Base-by-base conservation (phyloP, 2,888 invertebrate genomes). In the Pyrrhosoma nymphula region DNA sequence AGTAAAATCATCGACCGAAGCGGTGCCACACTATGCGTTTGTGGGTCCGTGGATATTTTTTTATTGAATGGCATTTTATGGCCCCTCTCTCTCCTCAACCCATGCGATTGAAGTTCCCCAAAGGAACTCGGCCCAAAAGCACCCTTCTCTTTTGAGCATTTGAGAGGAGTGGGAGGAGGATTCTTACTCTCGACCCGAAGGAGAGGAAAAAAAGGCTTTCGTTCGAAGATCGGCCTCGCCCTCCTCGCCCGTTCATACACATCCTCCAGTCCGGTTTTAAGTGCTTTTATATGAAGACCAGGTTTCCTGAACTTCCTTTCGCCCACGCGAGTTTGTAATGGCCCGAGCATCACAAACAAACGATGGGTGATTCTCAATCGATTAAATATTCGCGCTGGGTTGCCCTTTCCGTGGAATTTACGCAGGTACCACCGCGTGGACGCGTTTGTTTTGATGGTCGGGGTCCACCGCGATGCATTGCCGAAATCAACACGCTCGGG, bases 41-140 rank as follows among this genome's bases (percentile, higher is more conserved):
- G 93, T 93, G 93, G 82, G 26, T 55, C 55, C 47, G 75, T 69
- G 26, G 63, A 47, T 93, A 60, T 60, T 39, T 69, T 93, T 89
- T 82, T 82, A 35, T 93, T 93, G 47, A 69, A 63, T 69, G 69
- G n/a, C 18, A 35, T 93, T 93, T 93, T 93, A 93, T 93, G 69
- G n/a, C 14, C 60, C 60, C 63, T 12, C 23, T 14, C 35, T 47
- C 47, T 47, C 23, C 69, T 26, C 23, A 26, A 69, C 75, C 30
- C 69, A 10, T 26, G 8, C 69, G 69, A 82, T 82, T 35, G 30
- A 26, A 82, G 82, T 82, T 82, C 10, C 82, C 82, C 82, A 82
- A 35, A 82, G 14, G 82, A 30, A 82, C 35, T 82, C 82, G 35
- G 26, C 82, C 20, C 82, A 26, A 82, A 8, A 35, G 35, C 30